Base-by-base conservation (phyloP, 2,113 vertebrate species). In the Anser cygnoides region DNA sequence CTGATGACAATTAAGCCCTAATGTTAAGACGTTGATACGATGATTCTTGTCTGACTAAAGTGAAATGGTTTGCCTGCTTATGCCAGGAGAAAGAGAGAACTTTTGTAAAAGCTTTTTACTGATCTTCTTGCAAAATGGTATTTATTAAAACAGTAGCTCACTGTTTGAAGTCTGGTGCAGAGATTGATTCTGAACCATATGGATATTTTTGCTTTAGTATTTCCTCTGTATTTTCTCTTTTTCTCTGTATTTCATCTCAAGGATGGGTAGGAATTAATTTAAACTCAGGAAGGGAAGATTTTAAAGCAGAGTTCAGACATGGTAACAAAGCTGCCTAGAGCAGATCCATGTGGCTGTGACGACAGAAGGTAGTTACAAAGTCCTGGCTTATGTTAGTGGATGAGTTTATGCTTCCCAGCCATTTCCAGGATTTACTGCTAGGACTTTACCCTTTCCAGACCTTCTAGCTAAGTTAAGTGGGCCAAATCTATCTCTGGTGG, bases 201-300 rank as follows among this genome's bases (percentile, higher is more conserved):
- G 33, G 17, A 75, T 65, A 84, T 84, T 95, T 95, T 72, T 75
- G 52, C 73, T 65, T 90, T 65, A 62, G 28, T 54, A 93, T 89
- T 93, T 95, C 28, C 39, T 91, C 73, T 86, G 49, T 71, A 83
- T 61, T 81, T 95, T 84, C 61, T 86, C 83, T 84, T 91, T 94
- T 35, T 35, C 35, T 35, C 35, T 35, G 35, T 35, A 35, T 35
- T 35, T 35, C 35, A 35, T 35, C 35, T 31, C 80, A 70, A 62
- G 86, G 49, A 86, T 49, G 41, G 35, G 74, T 19, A 83, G 58
- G 62, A 79, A 90, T 95, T 92, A 88, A 88, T 74, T 93, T 81
- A 90, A 86, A 93, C 26, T 90, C 50, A 44, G 21, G 35, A 49
- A 87, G 54, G 72, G 57, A 67, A 72, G 39, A 82, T 81, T 82